Conservation (phyloP, 2,113 vertebrate species). For the Emydura subglobosa region DNA sequence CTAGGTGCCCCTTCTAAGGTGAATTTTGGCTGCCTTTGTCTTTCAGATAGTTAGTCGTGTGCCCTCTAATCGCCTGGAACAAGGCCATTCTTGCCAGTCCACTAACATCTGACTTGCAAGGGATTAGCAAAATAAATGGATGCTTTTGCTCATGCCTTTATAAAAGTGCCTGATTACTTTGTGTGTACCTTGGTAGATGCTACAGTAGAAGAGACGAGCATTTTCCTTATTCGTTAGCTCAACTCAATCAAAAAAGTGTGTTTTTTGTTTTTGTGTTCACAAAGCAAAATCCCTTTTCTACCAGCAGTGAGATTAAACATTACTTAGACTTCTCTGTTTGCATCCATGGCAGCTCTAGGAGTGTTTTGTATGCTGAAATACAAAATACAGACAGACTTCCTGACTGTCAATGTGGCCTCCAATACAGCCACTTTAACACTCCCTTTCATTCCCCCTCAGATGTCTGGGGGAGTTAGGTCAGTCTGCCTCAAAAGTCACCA, state of each 20-base stretch:
- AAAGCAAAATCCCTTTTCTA: background rate
- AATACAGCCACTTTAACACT: background rate
- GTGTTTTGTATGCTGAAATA: background rate
- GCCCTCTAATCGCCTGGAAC: background rate
- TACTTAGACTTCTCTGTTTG: background rate
- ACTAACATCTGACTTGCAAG: background rate
- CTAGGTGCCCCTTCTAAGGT: background rate
- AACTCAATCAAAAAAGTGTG: background rate
- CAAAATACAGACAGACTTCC: background rate
- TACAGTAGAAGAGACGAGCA: background rate
- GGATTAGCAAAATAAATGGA: background rate
- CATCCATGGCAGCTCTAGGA: background rate
- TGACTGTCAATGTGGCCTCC: background rate
- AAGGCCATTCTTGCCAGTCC: background rate
- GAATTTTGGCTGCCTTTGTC: background rate
- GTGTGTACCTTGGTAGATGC: background rate
- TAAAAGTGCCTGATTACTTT: background rate
- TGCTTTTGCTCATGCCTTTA: background rate
- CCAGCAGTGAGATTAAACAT: background rate
- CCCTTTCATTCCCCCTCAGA: background rate
- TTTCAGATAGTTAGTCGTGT: rapidly evolving
- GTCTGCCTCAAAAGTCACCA: background rate
- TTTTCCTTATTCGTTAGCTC: background rate
- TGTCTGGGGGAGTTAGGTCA: background rate
- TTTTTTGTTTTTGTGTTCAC: background rate